Evolutionary conservation across 2,797 vertebrate species (phyloP).

Genomic region (Choloepus didactylus): DNA sequence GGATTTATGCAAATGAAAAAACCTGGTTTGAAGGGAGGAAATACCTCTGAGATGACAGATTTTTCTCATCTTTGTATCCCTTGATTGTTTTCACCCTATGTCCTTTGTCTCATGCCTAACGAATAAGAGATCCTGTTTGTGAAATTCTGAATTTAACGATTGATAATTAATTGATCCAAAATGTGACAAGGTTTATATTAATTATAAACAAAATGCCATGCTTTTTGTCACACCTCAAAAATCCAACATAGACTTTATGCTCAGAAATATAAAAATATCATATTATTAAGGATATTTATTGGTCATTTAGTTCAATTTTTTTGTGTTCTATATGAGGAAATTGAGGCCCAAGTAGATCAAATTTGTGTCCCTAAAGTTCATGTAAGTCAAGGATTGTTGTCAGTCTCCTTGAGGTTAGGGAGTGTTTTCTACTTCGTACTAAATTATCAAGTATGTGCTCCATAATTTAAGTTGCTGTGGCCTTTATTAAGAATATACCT

Average conservation of each 20-base stretch:
- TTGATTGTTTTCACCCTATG: accelerated
- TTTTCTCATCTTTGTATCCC: no score
- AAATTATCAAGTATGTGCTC: accelerated
- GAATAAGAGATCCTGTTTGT: neutral
- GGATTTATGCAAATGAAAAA: accelerated
- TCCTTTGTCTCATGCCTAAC: neutral
- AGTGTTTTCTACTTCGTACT: no score
- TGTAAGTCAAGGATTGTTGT: no score
- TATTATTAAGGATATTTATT: neutral
- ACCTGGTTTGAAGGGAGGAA: accelerated
- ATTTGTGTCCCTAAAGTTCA: neutral
- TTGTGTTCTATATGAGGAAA: neutral
- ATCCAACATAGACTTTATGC: neutral
- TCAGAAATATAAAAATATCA: neutral
- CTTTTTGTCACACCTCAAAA: neutral
- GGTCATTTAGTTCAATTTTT: neutral
- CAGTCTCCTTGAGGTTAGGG: accelerated
- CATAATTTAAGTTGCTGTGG: neutral
- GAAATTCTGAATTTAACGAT: neutral
- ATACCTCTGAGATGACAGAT: accelerated
- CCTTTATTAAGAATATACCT: neutral
- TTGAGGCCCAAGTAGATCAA: no score
- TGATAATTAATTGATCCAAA: neutral
- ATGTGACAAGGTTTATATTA: neutral
- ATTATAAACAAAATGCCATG: neutral